Conservation (phyloP, 2,797 vertebrate genomes). For the Premnoplex brunnescens region DNA sequence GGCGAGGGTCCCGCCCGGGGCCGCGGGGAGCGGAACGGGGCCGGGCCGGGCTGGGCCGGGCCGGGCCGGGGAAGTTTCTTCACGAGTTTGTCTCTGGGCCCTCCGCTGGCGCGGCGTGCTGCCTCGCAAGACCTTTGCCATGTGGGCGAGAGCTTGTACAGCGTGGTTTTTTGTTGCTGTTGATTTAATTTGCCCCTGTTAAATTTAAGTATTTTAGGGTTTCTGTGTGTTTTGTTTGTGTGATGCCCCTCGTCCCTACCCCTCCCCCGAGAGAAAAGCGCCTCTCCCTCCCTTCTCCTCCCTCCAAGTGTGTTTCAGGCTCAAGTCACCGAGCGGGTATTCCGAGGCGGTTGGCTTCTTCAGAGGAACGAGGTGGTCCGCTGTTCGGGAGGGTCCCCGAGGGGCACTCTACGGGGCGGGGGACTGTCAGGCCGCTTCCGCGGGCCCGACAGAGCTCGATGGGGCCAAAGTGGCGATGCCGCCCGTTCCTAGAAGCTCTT, state of each 20-base stretch:
- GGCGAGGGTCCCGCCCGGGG: neutral
- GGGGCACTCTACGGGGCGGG: rapidly evolving
- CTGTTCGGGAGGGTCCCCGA: neutral
- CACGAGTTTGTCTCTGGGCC: neutral
- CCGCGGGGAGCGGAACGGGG: neutral
- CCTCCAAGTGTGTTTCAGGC: neutral
- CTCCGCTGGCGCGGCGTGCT: neutral
- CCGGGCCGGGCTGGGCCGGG: neutral
- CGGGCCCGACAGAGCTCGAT: neutral
- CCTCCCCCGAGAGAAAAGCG: neutral
- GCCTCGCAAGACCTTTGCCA: neutral
- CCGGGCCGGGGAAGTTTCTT: neutral
- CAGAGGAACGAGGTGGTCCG: neutral
- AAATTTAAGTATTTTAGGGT: neutral
- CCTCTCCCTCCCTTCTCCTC: neutral
- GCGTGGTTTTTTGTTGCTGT: neutral
- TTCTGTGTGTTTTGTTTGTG: neutral
- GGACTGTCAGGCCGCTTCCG: neutral
- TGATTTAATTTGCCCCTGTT: neutral
- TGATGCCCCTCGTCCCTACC: neutral
- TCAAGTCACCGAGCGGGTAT: neutral
- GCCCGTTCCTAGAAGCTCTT: neutral
- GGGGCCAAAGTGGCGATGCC: neutral
- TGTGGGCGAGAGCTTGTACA: neutral
- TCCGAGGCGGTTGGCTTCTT: neutral